A percentile compares a stretch with the other conserved stretches of the same genome.
Conservation (phyloP, 30 jellyfish, hydroid and myxozoan species). For the Hydractinia symbiolongicarpus region DNA sequence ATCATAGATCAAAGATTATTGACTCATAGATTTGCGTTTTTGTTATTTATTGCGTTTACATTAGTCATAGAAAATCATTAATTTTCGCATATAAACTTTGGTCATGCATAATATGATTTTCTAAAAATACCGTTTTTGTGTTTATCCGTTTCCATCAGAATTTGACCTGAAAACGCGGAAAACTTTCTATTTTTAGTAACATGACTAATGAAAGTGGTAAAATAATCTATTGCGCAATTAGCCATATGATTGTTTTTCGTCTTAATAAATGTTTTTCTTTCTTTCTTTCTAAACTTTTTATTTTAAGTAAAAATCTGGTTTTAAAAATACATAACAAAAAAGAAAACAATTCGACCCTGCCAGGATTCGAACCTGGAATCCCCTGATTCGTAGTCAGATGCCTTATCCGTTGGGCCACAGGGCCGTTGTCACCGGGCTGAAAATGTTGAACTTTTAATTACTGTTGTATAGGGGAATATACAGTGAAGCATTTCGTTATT, state of each 20-base stretch:
- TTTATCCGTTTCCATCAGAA: no score
- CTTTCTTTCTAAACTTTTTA: background rate
- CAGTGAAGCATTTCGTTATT: background rate
- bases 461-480: background rate
- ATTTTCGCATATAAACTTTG: no score
- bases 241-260: background rate
- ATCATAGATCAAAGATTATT: no score
- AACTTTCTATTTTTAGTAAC: no score
- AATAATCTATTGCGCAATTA: no score
- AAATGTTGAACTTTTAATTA: background rate
- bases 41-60: no score
- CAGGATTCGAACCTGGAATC: constrained; percentile 79
- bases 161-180: no score
- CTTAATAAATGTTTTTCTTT: background rate
- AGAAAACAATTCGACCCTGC: constrained; percentile 40
- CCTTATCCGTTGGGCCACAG: constrained; percentile 75
- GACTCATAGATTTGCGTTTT: no score
- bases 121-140: no score
- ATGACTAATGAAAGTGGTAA: no score
- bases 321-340: background rate
- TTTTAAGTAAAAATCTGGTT: background rate
- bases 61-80: no score
- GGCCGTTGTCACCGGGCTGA: constrained; percentile 31
- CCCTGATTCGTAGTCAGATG: constrained; percentile 74
- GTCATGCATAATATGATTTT: no score